Evolutionary conservation across 1,140 invertebrate genomes (phyloP).

Genomic region (Atopsyche davidsoni): DNA sequence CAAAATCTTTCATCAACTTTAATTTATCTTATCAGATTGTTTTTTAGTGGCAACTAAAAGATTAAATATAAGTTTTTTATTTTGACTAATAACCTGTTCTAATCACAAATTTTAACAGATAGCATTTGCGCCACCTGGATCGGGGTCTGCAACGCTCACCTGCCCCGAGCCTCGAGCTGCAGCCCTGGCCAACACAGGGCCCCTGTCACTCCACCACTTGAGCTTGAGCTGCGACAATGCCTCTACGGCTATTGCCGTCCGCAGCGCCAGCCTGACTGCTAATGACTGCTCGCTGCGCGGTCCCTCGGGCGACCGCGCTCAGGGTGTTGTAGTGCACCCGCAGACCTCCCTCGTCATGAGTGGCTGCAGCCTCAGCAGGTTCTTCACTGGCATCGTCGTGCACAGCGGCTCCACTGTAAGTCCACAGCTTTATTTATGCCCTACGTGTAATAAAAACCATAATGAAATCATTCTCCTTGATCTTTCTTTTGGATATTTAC

Average conservation of each 20-base stretch:
- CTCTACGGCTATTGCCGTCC: constrained; percentile 19
- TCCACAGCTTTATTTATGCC: background rate
- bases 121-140: background rate
- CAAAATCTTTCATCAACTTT: background rate
- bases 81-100: background rate
- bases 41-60: background rate
- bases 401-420: constrained; percentile 18
- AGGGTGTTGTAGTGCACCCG: constrained; percentile 12
- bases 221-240: constrained; percentile 2
- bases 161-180: constrained; percentile 16
- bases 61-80: background rate
- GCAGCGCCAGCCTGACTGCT: constrained; percentile 3
- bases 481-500: too few species aligned
- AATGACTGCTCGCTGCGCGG: constrained; percentile 2
- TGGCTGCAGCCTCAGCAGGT: constrained; percentile 15
- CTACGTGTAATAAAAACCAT: background rate
- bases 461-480: too few species aligned
- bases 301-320: constrained; percentile 2
- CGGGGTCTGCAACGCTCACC: constrained; percentile 1
- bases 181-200: constrained; percentile 7
- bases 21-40: background rate
- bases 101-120: constrained; percentile 9
- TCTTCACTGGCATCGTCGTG: constrained; percentile 25
- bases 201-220: background rate
- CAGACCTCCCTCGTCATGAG: constrained; percentile 2